Conservation (phyloP, 53 echinoderm and acorn worm species). For the Zoroaster sp. region DNA sequence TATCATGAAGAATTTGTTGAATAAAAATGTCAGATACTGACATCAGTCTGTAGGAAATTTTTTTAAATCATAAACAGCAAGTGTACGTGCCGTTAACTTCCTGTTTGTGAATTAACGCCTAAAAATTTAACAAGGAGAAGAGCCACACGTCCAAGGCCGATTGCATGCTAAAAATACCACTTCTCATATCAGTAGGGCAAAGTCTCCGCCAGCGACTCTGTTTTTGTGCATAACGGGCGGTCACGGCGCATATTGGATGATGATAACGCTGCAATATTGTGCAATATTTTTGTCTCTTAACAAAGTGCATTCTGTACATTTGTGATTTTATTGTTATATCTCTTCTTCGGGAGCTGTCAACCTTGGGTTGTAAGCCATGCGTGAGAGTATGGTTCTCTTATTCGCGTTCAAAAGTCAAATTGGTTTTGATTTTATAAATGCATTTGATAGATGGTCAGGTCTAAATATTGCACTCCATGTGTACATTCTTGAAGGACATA, state of each 20-base stretch:
- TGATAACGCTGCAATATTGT: background rate
- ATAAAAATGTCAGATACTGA: too few relatives aligned
- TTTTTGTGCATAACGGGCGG: background rate
- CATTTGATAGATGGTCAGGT: too few relatives aligned
- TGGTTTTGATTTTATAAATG: too few relatives aligned
- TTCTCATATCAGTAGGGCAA: background rate
- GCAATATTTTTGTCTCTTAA: background rate
- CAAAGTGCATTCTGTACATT: background rate
- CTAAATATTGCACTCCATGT: too few relatives aligned
- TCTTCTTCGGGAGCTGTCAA: background rate
- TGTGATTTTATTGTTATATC: background rate
- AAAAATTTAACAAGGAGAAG: background rate
- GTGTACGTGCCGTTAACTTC: background rate
- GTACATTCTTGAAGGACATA: too few relatives aligned
- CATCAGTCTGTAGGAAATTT: too few relatives aligned
- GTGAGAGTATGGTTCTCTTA: background rate
- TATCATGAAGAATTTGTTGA: too few relatives aligned
- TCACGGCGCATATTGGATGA: background rate
- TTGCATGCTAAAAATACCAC: background rate
- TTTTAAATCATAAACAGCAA: too few relatives aligned
- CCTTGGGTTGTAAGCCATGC: background rate
- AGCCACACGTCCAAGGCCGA: background rate
- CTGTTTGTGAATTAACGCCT: background rate
- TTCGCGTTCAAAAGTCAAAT: too few relatives aligned
- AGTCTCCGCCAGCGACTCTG: background rate